phyloP scores from a whole-genome alignment of 30 jellyfish, hydroid and myxozoan genomes.

The Clytia hemisphaerica region DNA sequence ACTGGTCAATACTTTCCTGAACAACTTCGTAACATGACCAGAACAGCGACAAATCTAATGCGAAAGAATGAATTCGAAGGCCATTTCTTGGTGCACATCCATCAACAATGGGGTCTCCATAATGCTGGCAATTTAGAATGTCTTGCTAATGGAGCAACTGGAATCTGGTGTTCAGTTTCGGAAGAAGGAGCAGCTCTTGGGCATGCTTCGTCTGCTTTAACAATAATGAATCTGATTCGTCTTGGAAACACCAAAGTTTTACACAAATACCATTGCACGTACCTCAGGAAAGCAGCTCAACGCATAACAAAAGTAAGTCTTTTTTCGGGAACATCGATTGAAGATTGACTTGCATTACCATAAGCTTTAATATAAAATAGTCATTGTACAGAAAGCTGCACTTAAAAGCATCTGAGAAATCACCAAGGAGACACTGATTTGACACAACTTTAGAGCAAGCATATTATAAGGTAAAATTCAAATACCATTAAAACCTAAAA shows the following conservation, averaged over 20 bases:
- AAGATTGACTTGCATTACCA: too few species aligned
- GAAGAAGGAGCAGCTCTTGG: slow-evolving; percentile 73
- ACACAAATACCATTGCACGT: slow-evolving; percentile 45
- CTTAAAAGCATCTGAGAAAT: too few species aligned
- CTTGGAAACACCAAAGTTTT: slow-evolving; percentile 57
- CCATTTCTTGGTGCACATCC: slow-evolving; percentile 63
- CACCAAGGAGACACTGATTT: too few species aligned
- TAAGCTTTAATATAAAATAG: too few species aligned
- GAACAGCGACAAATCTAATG: too few species aligned
- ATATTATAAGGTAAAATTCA: too few species aligned
- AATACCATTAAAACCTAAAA: too few species aligned
- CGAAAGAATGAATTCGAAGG: too few species aligned
- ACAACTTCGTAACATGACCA: too few species aligned
- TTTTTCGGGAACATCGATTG: too few species aligned
- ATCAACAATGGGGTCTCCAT: slow-evolving; percentile 69
- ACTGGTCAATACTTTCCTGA: slow-evolving; percentile 61
- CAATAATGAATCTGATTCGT: slow-evolving; percentile 48
- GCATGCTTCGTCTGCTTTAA: slow-evolving; percentile 48
- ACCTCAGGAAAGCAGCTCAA: slow-evolving; percentile 56
- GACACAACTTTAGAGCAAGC: too few species aligned
- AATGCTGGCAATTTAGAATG: slow-evolving; percentile 39
- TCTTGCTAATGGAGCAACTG: slow-evolving; percentile 66
- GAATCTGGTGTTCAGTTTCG: slow-evolving; percentile 60
- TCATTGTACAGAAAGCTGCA: too few species aligned
- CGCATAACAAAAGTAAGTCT: slow-evolving; percentile 36